phyloP scores from a whole-genome alignment of 2,797 vertebrate species.

The Podarcis siculus region DNA sequence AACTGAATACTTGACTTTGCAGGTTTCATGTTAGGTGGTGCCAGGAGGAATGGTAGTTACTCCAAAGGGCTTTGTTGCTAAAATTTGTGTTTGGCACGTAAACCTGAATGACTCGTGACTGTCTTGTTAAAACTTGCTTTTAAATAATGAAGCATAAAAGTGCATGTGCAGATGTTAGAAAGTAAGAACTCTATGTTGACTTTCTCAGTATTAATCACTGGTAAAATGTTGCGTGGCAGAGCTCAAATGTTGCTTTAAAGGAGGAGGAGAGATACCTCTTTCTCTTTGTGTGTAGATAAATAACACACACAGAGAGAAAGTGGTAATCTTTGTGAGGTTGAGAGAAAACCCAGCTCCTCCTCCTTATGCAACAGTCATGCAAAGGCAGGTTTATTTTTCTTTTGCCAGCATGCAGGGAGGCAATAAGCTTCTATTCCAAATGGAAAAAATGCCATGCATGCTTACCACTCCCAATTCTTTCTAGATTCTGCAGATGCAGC shows the following conservation, averaged over 20 bases:
- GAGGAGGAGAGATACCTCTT: not conserved
- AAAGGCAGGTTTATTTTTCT: not conserved
- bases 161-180: constrained; percentile 22
- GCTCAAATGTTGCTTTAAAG: not conserved
- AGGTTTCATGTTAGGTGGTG: constrained; percentile 9
- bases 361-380: not conserved
- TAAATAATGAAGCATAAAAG: not conserved
- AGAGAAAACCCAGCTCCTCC: not conserved
- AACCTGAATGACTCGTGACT: constrained; percentile 25
- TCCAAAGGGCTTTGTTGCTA: constrained; percentile 35
- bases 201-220: not conserved
- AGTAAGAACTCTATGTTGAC: constrained; percentile 1
- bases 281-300: not conserved
- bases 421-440: not conserved
- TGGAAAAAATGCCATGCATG: not conserved
- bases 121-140: constrained; percentile 44
- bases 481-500: not conserved
- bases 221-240: constrained; percentile 11
- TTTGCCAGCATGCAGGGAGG: not conserved
- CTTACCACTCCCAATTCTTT: not conserved
- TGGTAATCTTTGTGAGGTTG: not conserved
- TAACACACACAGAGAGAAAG: not conserved
- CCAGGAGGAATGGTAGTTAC: constrained; percentile 2
- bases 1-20: constrained; percentile 3
- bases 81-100: constrained; percentile 33